A percentile compares a stretch with the other conserved stretches of the same genome.
These are phyloP conservation scores for Wasmannia auropunctata DNA, from an alignment of 1,140 invertebrate genomes.

Conservation along the genomic window DNA sequence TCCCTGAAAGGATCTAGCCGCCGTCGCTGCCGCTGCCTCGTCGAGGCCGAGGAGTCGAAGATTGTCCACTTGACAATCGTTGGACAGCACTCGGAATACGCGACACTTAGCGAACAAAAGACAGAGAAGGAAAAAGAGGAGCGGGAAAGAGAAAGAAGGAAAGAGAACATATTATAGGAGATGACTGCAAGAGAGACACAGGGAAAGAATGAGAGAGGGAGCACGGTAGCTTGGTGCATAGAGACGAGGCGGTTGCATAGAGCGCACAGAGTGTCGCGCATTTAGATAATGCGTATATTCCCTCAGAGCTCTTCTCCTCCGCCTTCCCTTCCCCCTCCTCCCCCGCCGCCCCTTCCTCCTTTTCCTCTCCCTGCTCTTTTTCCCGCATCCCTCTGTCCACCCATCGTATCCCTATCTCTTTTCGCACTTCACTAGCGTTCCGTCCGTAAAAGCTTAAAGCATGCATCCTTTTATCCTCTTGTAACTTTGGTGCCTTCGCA, in stretches of 20 bases:
- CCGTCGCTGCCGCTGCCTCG: not conserved
- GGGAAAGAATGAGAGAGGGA: slow-evolving; percentile 49
- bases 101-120: slow-evolving; percentile 64
- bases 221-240: slow-evolving; percentile 14
- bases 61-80: slow-evolving; percentile 80
- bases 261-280: slow-evolving; percentile 81
- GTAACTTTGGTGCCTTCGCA: slow-evolving; percentile 79
- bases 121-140: slow-evolving; percentile 7
- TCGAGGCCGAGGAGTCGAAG: slow-evolving; percentile 64
- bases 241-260: slow-evolving; percentile 54
- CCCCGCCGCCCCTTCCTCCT: not conserved
- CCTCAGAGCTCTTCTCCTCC: slow-evolving; percentile 45
- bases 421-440: slow-evolving; percentile 67
- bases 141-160: slow-evolving; percentile 14
- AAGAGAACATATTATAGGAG: slow-evolving; percentile 21
- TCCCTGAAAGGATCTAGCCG: slow-evolving; percentile 17
- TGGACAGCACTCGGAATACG: slow-evolving; percentile 74
- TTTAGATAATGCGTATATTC: slow-evolving; percentile 83
- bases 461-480: slow-evolving; percentile 85
- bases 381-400: slow-evolving; percentile 26
- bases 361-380: slow-evolving; percentile 24
- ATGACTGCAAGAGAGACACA: slow-evolving; percentile 44
- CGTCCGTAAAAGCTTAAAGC: slow-evolving; percentile 80
- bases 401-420: slow-evolving; percentile 61
- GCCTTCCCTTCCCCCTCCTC: not conserved